Percentiles rank a stretch among this genome's conserved stretches.
These are phyloP conservation scores for Latheticus oryzae DNA, from an alignment of 2,888 invertebrate genomes.

Conservation along the genomic window DNA sequence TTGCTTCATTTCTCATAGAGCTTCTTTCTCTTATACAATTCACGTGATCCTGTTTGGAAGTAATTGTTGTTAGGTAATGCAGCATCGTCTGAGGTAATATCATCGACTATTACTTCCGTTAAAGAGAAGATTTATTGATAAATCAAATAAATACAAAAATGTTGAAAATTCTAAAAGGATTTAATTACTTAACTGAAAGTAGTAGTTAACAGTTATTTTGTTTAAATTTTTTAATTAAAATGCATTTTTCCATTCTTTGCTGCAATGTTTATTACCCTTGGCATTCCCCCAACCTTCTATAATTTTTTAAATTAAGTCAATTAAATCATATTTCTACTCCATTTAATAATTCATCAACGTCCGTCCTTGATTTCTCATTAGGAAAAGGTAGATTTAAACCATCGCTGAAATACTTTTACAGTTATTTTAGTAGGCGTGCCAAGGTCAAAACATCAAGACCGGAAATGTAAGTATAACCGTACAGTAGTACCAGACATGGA, in stretches of 20 bases:
- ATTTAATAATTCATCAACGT: slow-evolving; percentile 17
- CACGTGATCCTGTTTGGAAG: slow-evolving; percentile 7
- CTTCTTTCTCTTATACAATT: slow-evolving; percentile 36
- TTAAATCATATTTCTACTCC: slow-evolving; percentile 7
- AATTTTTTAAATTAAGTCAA: slow-evolving; percentile 12
- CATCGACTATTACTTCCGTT: slow-evolving; percentile 17
- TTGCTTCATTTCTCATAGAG: slow-evolving; percentile 36
- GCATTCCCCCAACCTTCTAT: too few relatives aligned
- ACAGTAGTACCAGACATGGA: slow-evolving; percentile 15
- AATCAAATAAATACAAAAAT: too few relatives aligned
- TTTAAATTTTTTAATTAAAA: too few relatives aligned
- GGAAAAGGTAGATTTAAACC: slow-evolving; percentile 17
- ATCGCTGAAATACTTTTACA: slow-evolving; percentile 25
- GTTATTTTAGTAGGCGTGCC: slow-evolving; percentile 25
- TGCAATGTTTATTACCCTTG: too few relatives aligned
- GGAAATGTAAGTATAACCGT: slow-evolving; percentile 14
- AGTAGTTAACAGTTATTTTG: too few relatives aligned
- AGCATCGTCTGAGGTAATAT: slow-evolving; percentile 5
- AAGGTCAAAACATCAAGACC: slow-evolving; percentile 24
- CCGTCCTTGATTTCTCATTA: slow-evolving; percentile 29
- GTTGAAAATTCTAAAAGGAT: too few relatives aligned
- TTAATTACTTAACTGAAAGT: slow-evolving; percentile 1
- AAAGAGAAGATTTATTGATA: too few relatives aligned
- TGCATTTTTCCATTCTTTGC: slow-evolving; percentile 1
- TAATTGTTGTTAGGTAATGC: slow-evolving; percentile 22